Evolutionary conservation across 2,888 invertebrate species (phyloP), one percentile per base, ranked within the genome.

Genomic region (Strigamia crassipes): DNA sequence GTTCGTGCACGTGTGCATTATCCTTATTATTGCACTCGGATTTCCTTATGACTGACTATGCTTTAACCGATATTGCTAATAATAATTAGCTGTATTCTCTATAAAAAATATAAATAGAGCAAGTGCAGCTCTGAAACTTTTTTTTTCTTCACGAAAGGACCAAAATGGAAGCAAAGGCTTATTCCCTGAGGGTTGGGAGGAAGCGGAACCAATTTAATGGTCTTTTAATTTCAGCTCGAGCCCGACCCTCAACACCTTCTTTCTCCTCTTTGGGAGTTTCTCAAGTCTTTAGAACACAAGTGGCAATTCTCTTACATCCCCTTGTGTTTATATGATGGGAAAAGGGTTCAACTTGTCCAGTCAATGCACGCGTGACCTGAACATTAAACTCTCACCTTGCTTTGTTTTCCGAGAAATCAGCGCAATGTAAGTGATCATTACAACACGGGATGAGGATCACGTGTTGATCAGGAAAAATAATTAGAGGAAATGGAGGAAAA

Each of bases 211-310:
- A 51, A 51, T 77, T 77, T 77, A 38, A 77, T 77, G 77, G 77
- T 21, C 77, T 77, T 77, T 77, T 77, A 77, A 77, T 77, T 77
- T 77, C 77, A 31, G 77, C 77, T 51, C 18, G 51, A n/a, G 51
- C 51, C 51, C 51, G 51, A 51, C 51, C 51, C 51, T 51, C 51
- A 51, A 51, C 51, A 51, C 51, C 51, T 51, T 51, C 51, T 51
- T 51, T 51, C 51, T 51, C 51, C n/a, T 51, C 51, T 51, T 51
- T 51, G 51, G 51, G 51, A 51, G 51, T 51, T 51, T 51, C 51
- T 51, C 51, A 51, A 51, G 51, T 51, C 51, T 51, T 51, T 51
- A 51, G 51, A 51, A 51, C 51, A 51, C 51, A 51, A 51, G 51
- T 51, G 51, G 51, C 51, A 51, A 51, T 51, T 51, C 51, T 51